Conservation (phyloP, 1,140 invertebrate genomes). For the Ctenoplectra terminalis region DNA sequence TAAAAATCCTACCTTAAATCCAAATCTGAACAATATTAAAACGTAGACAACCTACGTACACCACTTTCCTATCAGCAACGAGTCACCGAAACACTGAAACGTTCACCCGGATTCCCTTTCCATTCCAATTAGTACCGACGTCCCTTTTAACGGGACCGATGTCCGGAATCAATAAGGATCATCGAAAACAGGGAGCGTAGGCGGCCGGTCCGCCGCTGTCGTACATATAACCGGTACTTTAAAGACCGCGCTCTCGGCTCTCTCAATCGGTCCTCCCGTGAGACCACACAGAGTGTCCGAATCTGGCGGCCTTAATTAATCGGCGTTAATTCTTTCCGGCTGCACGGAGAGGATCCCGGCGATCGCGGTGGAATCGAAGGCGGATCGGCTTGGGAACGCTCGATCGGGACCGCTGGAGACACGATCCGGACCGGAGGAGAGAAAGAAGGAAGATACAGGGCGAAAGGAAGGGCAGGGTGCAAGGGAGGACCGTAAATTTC, state of each 20-base stretch:
- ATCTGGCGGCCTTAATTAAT: conserved; percentile 63
- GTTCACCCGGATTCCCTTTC: neutral
- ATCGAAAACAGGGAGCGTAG: conserved; percentile 34
- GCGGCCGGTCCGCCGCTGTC: conserved; percentile 37
- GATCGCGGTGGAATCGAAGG: conserved; percentile 47
- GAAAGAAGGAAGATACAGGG: neutral
- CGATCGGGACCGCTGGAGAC: conserved; percentile 18
- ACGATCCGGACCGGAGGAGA: neutral
- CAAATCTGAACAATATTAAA: too few relatives aligned
- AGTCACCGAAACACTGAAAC: too few relatives aligned
- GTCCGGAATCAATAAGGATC: conserved; percentile 26
- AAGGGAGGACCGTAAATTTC: conserved; percentile 69
- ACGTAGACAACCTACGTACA: too few relatives aligned
- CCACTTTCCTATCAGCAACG: too few relatives aligned
- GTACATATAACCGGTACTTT: conserved; percentile 50
- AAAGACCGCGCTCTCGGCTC: conserved; percentile 28
- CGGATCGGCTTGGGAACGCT: conserved; percentile 15
- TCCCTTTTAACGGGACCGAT: conserved; percentile 15
- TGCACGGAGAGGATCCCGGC: neutral
- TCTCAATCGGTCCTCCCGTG: conserved; percentile 15
- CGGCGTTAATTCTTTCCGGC: conserved; percentile 61
- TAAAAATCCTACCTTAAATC: too few relatives aligned
- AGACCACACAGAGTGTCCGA: conserved; percentile 60
- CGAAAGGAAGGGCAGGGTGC: conserved; percentile 47
- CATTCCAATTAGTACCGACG: conserved; percentile 31